Evolutionary conservation across 2,113 vertebrate species (phyloP).

Genomic region (Pteropus alecto): DNA sequence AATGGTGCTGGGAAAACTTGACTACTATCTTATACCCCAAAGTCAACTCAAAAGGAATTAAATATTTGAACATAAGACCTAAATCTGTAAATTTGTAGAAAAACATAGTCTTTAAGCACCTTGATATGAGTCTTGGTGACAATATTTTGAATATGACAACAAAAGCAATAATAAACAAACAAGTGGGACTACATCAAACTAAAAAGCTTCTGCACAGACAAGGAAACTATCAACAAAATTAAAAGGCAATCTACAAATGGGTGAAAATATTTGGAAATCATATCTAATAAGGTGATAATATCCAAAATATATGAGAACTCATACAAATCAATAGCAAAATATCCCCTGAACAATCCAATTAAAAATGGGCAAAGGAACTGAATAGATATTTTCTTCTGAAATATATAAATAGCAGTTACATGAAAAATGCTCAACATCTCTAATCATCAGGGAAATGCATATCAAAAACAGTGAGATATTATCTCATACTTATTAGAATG

Average conservation of each 20-base stretch:
- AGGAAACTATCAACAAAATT: neutral
- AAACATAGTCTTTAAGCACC: neutral
- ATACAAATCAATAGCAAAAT: neutral
- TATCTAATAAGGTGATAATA: neutral
- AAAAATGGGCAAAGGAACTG: neutral
- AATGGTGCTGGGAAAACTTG: neutral
- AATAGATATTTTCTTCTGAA: too few species aligned
- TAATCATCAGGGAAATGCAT: too few species aligned
- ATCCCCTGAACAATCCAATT: neutral
- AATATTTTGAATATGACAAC: neutral
- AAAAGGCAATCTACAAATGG: neutral
- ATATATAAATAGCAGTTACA: too few species aligned
- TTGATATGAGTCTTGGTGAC: neutral
- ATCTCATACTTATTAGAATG: neutral
- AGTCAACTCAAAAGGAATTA: neutral
- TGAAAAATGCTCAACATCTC: too few species aligned
- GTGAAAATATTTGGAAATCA: neutral
- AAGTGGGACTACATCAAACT: neutral
- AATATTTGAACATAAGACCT: neutral
- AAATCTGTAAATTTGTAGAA: neutral
- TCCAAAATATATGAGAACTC: too few species aligned
- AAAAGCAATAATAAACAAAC: neutral
- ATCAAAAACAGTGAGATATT: neutral
- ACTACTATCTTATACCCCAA: neutral
- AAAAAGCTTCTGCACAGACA: neutral